A percentile compares a stretch with the other conserved stretches of the same genome.
These are phyloP conservation scores for Mythimna lalbum DNA, from an alignment of 2,888 invertebrate species.

Conservation along the genomic window DNA sequence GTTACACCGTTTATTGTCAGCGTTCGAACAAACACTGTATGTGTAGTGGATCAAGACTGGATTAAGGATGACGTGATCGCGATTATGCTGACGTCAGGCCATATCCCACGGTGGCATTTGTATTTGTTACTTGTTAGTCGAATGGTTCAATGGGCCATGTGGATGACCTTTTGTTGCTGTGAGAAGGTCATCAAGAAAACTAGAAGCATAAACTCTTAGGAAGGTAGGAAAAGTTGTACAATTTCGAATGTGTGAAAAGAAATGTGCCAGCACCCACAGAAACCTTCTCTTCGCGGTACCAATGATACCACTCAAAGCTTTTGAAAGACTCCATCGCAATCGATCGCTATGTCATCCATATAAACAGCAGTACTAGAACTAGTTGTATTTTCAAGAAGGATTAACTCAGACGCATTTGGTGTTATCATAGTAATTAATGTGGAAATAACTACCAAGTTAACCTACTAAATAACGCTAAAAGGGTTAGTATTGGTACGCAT, in stretches of 20 bases:
- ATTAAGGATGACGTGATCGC: constrained; percentile 65
- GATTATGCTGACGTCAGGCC: constrained; percentile 62
- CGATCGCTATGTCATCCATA: background rate
- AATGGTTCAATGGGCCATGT: constrained; percentile 25
- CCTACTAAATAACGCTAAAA: constrained; percentile 28
- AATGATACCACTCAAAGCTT: background rate
- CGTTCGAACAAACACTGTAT: constrained; percentile 10
- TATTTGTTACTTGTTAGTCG: constrained; percentile 43
- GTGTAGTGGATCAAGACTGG: constrained; percentile 39
- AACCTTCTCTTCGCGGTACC: background rate
- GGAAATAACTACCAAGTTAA: constrained; percentile 16
- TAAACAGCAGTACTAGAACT: background rate
- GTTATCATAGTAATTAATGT: constrained; percentile 22
- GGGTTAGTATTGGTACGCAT: constrained; percentile 22
- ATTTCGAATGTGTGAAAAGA: background rate
- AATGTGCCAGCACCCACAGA: background rate
- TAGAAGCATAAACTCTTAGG: background rate
- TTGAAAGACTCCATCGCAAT: background rate
- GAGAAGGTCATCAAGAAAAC: constrained; percentile 13
- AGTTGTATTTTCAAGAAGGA: background rate
- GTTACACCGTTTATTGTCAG: constrained; percentile 9
- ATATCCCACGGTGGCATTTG: constrained; percentile 46
- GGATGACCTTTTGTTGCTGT: constrained; percentile 29
- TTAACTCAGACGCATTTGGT: constrained; percentile 6
- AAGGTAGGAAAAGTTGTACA: background rate